Evolutionary conservation across 2,888 invertebrate genomes (phyloP).

Genomic region (Dryocosmus kuriphilus): DNA sequence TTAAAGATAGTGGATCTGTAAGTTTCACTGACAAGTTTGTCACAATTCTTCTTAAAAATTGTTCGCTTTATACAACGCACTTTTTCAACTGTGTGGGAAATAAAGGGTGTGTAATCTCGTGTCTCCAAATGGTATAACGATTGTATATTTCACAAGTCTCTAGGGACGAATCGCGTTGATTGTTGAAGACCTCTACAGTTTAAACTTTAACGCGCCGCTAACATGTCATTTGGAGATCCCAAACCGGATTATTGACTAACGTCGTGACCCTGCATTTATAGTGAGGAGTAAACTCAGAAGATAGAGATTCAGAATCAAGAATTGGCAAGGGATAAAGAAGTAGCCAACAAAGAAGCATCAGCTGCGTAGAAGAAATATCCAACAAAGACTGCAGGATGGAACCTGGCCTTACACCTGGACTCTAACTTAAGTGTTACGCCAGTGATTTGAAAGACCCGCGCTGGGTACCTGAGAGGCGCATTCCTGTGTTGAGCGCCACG

Average conservation of each 20-base stretch:
- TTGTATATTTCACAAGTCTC: not conserved
- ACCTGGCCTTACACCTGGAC: slow-evolving; percentile 35
- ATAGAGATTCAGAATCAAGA: slow-evolving; percentile 9
- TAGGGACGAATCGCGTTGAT: not conserved
- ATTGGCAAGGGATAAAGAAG: slow-evolving; percentile 38
- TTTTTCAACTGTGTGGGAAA: no score
- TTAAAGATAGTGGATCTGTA: no score
- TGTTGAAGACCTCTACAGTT: not conserved
- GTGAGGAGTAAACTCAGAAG: not conserved
- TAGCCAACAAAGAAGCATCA: not conserved
- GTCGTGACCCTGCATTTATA: slow-evolving; percentile 8
- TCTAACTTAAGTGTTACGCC: slow-evolving; percentile 27
- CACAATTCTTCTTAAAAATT: no score
- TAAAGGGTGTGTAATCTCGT: no score
- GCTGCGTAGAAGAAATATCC: not conserved
- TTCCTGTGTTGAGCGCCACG: slow-evolving; percentile 11
- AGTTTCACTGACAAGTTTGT: no score
- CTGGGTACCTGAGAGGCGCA: slow-evolving; percentile 26
- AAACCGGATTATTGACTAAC: slow-evolving; percentile 16
- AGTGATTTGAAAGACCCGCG: slow-evolving; percentile 28
- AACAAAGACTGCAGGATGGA: slow-evolving; percentile 28
- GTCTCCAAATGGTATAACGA: no score
- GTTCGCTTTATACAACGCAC: no score
- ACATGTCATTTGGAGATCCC: slow-evolving; percentile 1
- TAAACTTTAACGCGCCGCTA: slow-evolving; percentile 9